Evolutionary conservation across 2,113 vertebrate genomes (phyloP).

Genomic region (Jacana jacana): DNA sequence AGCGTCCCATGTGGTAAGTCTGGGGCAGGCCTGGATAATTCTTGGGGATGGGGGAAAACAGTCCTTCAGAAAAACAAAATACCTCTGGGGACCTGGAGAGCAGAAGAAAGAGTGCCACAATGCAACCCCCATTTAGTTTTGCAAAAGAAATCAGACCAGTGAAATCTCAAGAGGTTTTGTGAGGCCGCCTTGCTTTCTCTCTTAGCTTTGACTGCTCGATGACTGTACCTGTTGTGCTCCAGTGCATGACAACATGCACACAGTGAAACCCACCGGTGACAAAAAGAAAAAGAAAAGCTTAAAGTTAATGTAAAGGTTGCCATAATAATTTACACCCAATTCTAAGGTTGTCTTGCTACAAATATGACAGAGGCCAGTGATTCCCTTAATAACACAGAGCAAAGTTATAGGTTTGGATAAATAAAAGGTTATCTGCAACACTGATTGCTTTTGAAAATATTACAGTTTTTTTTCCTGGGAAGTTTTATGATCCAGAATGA

Average conservation of each 20-base stretch:
- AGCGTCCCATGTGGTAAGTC: rapidly evolving
- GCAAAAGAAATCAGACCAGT: background rate
- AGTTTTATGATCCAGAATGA: background rate
- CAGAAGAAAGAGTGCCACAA: background rate
- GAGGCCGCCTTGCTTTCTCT: background rate
- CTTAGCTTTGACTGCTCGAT: background rate
- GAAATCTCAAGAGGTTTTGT: background rate
- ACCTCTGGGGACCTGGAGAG: background rate
- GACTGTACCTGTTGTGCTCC: background rate
- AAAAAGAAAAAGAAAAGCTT: background rate
- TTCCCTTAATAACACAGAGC: background rate
- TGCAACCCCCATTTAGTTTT: background rate
- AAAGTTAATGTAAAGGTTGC: background rate
- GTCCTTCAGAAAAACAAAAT: background rate
- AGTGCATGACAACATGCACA: background rate
- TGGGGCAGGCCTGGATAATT: background rate
- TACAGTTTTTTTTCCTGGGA: background rate
- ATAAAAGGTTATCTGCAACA: background rate
- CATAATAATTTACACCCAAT: background rate
- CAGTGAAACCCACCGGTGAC: background rate
- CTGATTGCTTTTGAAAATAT: background rate
- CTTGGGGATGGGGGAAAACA: background rate
- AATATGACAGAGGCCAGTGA: background rate
- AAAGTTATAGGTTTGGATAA: background rate
- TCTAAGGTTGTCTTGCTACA: background rate